These are phyloP conservation scores for Poecilia gillii DNA, from an alignment of 2,797 vertebrate species.

Conservation along the genomic window DNA sequence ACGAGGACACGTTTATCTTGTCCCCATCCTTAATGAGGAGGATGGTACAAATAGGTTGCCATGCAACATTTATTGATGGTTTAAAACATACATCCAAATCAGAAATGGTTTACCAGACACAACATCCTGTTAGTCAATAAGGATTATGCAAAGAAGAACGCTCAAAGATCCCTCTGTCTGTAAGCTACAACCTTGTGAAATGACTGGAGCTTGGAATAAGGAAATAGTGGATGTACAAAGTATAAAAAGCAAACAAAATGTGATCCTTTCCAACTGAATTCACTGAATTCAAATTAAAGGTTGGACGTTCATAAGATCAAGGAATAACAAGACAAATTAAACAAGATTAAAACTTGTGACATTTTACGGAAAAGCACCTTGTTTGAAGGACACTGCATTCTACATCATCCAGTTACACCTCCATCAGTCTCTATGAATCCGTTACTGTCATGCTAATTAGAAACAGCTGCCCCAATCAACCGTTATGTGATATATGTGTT, in stretches of 20 bases:
- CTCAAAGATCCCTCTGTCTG: background rate
- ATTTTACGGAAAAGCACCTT: background rate
- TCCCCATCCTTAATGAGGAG: background rate
- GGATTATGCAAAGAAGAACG: background rate
- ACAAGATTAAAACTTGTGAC: background rate
- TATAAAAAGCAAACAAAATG: background rate
- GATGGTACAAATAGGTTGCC: background rate
- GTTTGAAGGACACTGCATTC: background rate
- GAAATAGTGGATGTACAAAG: background rate
- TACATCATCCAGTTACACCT: background rate
- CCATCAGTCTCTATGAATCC: background rate
- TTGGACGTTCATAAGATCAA: background rate
- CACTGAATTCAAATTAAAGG: background rate
- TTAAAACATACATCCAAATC: background rate
- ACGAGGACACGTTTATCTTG: background rate
- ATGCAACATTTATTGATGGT: background rate
- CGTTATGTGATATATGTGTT: conserved; percentile 29
- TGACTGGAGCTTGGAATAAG: no score
- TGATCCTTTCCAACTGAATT: background rate
- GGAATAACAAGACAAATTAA: background rate
- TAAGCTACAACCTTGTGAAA: background rate
- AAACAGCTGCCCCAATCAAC: conserved; percentile 33
- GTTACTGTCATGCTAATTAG: conserved; percentile 16
- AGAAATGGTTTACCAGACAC: background rate
- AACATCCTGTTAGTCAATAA: background rate